Evolutionary conservation across 2,113 vertebrate species (phyloP), one percentile per base, ranked within the genome.

Genomic region (Australoheros scitulus): DNA sequence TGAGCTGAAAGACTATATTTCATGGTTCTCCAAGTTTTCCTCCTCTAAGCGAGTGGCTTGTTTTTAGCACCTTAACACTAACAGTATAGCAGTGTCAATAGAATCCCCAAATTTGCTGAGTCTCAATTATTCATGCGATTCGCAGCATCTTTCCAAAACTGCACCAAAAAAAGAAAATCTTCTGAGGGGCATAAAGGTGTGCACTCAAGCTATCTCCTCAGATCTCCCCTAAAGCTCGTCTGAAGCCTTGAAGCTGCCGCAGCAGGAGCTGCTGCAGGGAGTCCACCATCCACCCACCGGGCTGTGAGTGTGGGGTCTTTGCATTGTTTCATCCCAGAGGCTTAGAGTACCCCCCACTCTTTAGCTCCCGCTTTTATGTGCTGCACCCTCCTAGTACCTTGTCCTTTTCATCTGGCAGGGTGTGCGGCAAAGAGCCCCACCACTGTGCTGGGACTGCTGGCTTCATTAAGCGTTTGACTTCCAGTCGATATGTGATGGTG

Each of bases 401-500:
- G 72, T 89, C 84, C 43, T 89, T 93, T 95, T 92, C 79, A 93
- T 94, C 89, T 91, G 61, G 84, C 89, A 65, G 90, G 82, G 79
- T 81, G 86, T 82, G 82, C 80, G 91, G 86, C 77, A 13, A 77
- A 74, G 61, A 43, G 87, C 78, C 82, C 84, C 85, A 77, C 92
- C 80, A 83, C 93, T 91, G 91, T 58, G 85, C 80, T 32, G 87
- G 83, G 89, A 92, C 79, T 82, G 82, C 91, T 38, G 91, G 86
- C 91, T 94, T 95, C 93, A 95, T 95, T 95, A 95, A 92, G 87
- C 87, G 17, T 91, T 93, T 93, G 93, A 94, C 90, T 94, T 94
- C 87, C 91, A 91, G 94, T 95, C 93, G 88, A 95, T 94, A 93
- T 87, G 64, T 87, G 90, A 90, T 85, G 84, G 91, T 87, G 88